Base-by-base conservation (phyloP, 2,113 vertebrate genomes). In the Trematomus loennbergii region DNA sequence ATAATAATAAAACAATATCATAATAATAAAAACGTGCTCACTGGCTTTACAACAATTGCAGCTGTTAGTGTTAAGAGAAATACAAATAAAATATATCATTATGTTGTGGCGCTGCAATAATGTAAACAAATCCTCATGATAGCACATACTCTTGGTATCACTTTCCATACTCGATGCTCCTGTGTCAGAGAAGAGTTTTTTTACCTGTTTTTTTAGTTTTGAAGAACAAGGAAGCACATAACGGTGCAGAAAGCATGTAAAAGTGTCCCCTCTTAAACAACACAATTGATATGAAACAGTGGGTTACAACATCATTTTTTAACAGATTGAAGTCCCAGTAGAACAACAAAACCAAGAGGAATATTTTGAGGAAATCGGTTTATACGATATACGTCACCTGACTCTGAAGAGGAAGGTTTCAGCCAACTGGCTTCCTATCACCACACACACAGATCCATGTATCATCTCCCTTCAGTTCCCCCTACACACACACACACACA, bases 371-470 rank as follows among this genome's bases (percentile, higher is more conserved):
- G 53, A 72, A 85, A 76, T 82, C 67, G 4, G 0, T 58, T 81
- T 71, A 59, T 40, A 20, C 64, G 70, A 64, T 78, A 84, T 62
- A 22, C 12, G 3, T 54, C 58, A 52, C 49, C 48, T 72, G 72
- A 78, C 25, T 60, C 22, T 46, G 63, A 67, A 45, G 64, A 83
- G 57, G 71, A 75, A 62, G 48, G 63, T 62, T 81, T 72, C 0
- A 1, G 71, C 82, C 84, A 84, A 70, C 67, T 86, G 86, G 86
- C 87, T 77, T 62, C 52, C 79, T 75, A 84, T 84, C 86, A 85
- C 76, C 67, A 60, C 43, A 29, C 29, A 29, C 29, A 29, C 29
- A 29, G n/a, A n/a, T n/a, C n/a, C n/a, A n/a, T n/a, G n/a, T n/a
- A n/a, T n/a, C n/a, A n/a, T n/a, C n/a, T n/a, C n/a, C n/a, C n/a